Conservation (phyloP, 1,140 invertebrate genomes). For the Drosophila nebulosa region DNA sequence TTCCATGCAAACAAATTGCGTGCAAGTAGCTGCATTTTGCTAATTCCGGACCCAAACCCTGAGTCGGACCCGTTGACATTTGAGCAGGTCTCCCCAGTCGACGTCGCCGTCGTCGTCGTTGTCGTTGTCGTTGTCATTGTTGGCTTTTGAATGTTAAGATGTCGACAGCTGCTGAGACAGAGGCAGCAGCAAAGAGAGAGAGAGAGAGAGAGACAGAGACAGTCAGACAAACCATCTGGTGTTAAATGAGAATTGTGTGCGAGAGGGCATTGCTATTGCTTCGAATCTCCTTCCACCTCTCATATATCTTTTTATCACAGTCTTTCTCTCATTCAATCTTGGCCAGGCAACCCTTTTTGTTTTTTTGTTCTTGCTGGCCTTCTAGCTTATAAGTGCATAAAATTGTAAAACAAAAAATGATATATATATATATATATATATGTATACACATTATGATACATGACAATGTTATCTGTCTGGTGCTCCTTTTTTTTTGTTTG, state of each 20-base stretch:
- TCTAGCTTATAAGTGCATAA: constrained; percentile 58
- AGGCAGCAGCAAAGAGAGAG: not conserved
- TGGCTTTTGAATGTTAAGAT: constrained; percentile 75
- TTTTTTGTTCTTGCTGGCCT: not conserved
- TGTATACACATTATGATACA: constrained; percentile 49
- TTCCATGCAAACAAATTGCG: constrained; percentile 52
- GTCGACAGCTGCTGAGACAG: constrained; percentile 64
- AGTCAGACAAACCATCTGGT: constrained; percentile 55
- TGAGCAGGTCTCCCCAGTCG: constrained; percentile 33
- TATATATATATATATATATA: not conserved
- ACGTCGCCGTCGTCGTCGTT: constrained; percentile 3
- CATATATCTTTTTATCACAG: not conserved
- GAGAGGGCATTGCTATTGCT: constrained; percentile 56
- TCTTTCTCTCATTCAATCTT: constrained; percentile 16
- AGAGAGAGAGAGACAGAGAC: constrained; percentile 13
- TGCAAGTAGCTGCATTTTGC: constrained; percentile 73
- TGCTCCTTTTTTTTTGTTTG: not conserved
- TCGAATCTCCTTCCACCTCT: constrained; percentile 16
- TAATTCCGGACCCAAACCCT: constrained; percentile 53
- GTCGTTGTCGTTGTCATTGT: constrained; percentile 60
- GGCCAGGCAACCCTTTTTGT: constrained; percentile 34
- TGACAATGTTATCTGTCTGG: constrained; percentile 49
- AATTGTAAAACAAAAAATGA: constrained; percentile 50
- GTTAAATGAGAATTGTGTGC: constrained; percentile 60
- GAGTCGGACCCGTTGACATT: constrained; percentile 52